Conservation (phyloP, 2,797 vertebrate species). For the Crotalus adamanteus region DNA sequence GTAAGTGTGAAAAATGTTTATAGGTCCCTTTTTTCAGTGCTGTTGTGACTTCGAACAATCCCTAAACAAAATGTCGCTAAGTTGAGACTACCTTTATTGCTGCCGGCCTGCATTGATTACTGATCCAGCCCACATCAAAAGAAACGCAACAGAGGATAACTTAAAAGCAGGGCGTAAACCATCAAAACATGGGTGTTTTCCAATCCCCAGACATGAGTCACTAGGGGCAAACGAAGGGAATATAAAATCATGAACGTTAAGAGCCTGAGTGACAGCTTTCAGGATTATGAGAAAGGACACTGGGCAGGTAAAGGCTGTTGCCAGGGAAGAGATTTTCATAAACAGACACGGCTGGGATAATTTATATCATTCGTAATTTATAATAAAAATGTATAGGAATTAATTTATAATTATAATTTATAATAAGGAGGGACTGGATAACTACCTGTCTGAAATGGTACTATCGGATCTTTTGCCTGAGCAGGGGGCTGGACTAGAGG, state of each 20-base stretch:
- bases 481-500: too few species aligned
- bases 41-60: background rate
- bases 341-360: background rate
- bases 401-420: too few species aligned
- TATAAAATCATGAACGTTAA: background rate
- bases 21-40: background rate
- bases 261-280: background rate
- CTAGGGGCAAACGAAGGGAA: too few species aligned
- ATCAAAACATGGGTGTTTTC: background rate
- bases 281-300: background rate
- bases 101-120: background rate
- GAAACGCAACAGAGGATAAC: background rate
- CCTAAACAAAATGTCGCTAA: background rate
- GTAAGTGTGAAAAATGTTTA: rapidly evolving
- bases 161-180: background rate
- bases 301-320: background rate
- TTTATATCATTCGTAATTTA: too few species aligned
- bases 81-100: background rate
- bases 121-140: background rate
- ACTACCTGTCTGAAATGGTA: too few species aligned
- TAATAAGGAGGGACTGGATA: too few species aligned
- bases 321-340: background rate
- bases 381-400: too few species aligned
- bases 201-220: too few species aligned
- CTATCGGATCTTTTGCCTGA: too few species aligned